These are phyloP conservation scores for Leucopternis melanops DNA, from an alignment of 2,113 vertebrate species.

Conservation along the genomic window DNA sequence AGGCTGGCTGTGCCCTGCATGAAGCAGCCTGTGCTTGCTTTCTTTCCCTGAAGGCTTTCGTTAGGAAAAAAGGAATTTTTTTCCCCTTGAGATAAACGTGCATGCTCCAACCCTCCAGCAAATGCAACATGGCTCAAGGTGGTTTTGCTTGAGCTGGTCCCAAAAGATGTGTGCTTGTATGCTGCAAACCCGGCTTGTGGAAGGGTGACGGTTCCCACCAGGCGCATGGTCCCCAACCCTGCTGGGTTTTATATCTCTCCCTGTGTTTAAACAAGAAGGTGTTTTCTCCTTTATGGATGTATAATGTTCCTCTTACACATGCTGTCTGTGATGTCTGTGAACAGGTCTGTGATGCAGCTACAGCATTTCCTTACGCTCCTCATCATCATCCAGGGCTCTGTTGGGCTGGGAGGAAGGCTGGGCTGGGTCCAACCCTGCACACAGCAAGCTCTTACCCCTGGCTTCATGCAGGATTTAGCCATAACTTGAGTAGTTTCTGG, in stretches of 20 bases:
- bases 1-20: rapidly evolving
- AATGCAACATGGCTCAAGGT: background rate
- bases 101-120: background rate
- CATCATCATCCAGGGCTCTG: background rate
- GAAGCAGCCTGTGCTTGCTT: background rate
- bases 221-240: rapidly evolving
- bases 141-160: background rate
- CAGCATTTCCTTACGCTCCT: background rate
- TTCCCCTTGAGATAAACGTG: rapidly evolving
- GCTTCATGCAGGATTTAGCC: background rate
- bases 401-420: background rate
- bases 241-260: background rate
- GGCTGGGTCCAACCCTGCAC: background rate
- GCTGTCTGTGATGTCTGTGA: background rate
- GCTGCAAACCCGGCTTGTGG: rapidly evolving
- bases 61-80: background rate
- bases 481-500: background rate
- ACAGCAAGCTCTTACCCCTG: background rate
- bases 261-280: background rate
- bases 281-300: background rate
- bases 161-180: background rate
- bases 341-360: background rate
- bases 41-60: background rate
- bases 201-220: rapidly evolving
- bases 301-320: background rate